Conservation (phyloP, 2,888 invertebrate genomes). For the Cataglyphis rosenhaueri region DNA sequence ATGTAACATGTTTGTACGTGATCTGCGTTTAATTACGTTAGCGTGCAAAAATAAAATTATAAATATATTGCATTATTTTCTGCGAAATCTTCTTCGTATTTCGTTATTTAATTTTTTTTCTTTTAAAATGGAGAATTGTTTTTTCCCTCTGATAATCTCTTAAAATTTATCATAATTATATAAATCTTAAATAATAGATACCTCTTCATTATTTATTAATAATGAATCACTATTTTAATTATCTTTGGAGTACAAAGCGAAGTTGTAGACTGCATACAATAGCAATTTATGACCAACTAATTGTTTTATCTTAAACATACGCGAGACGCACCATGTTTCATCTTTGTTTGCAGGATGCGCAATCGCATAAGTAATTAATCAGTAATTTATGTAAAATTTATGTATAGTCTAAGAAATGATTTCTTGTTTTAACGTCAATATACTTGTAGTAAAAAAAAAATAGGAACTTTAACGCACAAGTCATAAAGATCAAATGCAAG, state of each 20-base stretch:
- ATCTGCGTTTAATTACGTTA: neutral
- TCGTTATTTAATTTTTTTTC: neutral
- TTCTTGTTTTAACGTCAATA: neutral
- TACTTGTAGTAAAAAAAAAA: neutral
- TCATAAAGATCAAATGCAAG: neutral
- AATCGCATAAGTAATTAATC: neutral
- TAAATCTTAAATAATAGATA: neutral
- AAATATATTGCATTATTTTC: neutral
- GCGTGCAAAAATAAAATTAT: neutral
- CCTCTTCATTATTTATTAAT: neutral
- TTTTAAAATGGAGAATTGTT: neutral
- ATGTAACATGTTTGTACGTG: neutral
- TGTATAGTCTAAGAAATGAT: neutral
- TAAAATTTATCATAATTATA: neutral
- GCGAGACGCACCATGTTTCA: neutral
- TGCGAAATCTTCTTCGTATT: neutral
- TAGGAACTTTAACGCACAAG: neutral
- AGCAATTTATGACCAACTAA: constrained; percentile 46
- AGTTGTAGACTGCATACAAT: neutral
- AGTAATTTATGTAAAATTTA: neutral
- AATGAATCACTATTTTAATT: neutral
- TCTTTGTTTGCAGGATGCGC: constrained; percentile 15
- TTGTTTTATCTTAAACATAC: constrained; percentile 56
- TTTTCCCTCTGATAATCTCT: neutral
- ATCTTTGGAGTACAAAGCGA: neutral